Evolutionary conservation across 2,888 invertebrate species (phyloP), one percentile per base, ranked within the genome.

Genomic region (Chrysina gloriosa): DNA sequence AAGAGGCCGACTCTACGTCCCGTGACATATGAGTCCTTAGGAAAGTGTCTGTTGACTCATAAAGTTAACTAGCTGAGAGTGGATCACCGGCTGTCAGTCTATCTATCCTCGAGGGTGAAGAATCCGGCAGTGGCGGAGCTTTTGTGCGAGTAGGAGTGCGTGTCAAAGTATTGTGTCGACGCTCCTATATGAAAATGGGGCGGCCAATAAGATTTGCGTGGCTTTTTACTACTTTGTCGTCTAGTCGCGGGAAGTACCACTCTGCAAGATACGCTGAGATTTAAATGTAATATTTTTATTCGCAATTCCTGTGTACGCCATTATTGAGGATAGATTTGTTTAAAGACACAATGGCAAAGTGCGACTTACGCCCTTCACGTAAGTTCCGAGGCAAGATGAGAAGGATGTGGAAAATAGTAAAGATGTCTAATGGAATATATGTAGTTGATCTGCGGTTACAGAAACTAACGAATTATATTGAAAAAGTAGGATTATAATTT

Each of bases 1-100:
- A 4, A 45, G 54, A 54, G 31, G 34, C 19, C 19, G 25, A 31
- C 16, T 52, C 16, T 21, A 52, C n/a, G 9, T 11, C 7, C 58
- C 68, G 70, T 73, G 72, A 73, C 72, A 68, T 70, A 71, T 63
- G 73, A 74, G 72, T 72, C 73, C 72, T 68, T 68, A 65, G 69
- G 72, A 73, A 73, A 75, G 68, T 72, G 70, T 69, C 73, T 75
- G 74, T 76, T 76, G 76, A 75, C 76, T 75, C 70, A 71, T 74
- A 72, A 74, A 76, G 75, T 76, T 76, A 74, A 75, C 74, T 71
- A 72, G 68, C 65, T 63, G 71, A 71, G 67, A 70, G 69, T 70
- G 69, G 56, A 63, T 70, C 65, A 64, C 58, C 61, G 67, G 67
- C 25, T 66, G 66, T 31, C 58, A 58, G 58, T 66, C 31, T 25